Evolutionary conservation across 2,797 vertebrate genomes (phyloP).

Genomic region (Carapus acus): DNA sequence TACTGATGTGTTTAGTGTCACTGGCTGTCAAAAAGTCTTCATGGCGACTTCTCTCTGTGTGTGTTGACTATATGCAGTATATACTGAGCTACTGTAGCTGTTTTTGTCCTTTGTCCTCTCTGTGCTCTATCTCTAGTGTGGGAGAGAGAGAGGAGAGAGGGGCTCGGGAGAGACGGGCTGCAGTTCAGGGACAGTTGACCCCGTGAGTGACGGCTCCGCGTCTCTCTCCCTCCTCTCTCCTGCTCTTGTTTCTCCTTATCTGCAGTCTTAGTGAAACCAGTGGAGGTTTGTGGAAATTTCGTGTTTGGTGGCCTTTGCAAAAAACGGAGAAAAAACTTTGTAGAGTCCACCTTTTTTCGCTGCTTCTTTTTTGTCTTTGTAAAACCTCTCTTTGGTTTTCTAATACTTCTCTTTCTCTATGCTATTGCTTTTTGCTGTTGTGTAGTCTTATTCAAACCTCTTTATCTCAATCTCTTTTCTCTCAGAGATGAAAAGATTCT

Average conservation of each 20-base stretch:
- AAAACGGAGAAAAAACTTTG: constrained; percentile 64
- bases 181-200: constrained; percentile 11
- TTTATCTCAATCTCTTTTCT: constrained; percentile 76
- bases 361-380: constrained; percentile 93
- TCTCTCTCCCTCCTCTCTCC: constrained; percentile 50
- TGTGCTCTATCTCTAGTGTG: constrained; percentile 93
- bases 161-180: constrained; percentile 15
- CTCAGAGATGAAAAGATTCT: constrained; percentile 98
- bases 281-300: constrained; percentile 97
- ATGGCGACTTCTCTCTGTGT: constrained; percentile 94
- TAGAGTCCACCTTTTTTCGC: constrained; percentile 90
- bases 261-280: constrained; percentile 99
- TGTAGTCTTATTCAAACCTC: constrained; percentile 87
- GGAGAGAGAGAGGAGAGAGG: constrained; percentile 60
- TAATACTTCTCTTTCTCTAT: constrained; percentile 71
- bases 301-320: constrained; percentile 97
- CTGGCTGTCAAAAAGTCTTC: constrained; percentile 92
- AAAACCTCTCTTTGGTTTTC: constrained; percentile 56
- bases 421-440: constrained; percentile 98
- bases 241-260: constrained; percentile 66
- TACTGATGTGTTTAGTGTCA: constrained; percentile 96
- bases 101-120: constrained; percentile 99
- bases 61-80: constrained; percentile 99
- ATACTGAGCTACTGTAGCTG: constrained; percentile 99
- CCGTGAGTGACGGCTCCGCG: constrained; percentile 9